Base-by-base conservation (phyloP, 2,113 vertebrate species). In the Forbesichthys papilliferus region DNA sequence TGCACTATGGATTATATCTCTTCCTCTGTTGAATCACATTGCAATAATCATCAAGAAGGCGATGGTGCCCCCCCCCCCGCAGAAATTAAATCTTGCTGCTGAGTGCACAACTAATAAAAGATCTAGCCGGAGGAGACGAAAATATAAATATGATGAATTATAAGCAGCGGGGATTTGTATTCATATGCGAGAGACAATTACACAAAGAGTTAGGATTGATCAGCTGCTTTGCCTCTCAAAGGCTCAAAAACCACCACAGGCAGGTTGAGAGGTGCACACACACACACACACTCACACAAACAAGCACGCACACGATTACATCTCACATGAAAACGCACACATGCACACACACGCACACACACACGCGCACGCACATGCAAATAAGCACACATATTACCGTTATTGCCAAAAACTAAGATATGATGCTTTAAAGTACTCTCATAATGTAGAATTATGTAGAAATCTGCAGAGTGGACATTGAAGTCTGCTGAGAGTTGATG, bases 391-490 rank as follows among this genome's bases (percentile, higher is more conserved):
- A n/a, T 27, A 2, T 16, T 16, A 16, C 16, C 16, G 16, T 16
- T 16, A 16, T 16, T 16, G 16, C 16, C 16, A 16, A 16, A 16
- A 16, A 16, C 16, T 16, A 16, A 16, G 16, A 16, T 16, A 16
- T 16, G 16, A 16, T 16, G 16, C 16, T 16, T 16, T 16, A 16
- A 16, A 16, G 16, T 16, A 16, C 16, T 0, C 16, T 16, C 16
- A 16, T 16, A 16, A 16, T 16, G 16, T 16, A 16, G 16, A 16
- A 16, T 16, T 16, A 16, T 16, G 16, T 16, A 16, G 16, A 16
- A 16, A 99, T 99, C 90, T 99, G 98, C 95, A 96, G 98, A 95
- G 98, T 99, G 95, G 98, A 99, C 95, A 99, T 99, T 92, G 97
- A 99, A 88, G 97, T 96, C 98, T 64, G 94, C 96, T 71, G 96